phyloP scores from a whole-genome alignment of 2,113 vertebrate genomes.

The Vombatus ursinus region DNA sequence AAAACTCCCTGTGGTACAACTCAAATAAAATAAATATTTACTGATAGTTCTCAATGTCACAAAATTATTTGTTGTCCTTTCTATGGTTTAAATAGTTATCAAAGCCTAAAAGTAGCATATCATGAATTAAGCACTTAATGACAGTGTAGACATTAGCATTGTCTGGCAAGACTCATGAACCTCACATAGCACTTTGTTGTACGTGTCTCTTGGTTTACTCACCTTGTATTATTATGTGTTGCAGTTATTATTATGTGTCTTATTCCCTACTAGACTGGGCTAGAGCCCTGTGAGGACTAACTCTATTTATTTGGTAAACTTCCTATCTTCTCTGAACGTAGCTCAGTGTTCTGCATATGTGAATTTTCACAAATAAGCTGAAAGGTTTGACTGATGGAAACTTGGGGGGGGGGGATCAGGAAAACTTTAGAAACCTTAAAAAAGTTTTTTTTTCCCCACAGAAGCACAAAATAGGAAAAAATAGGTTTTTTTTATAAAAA shows the following conservation, averaged over 20 bases:
- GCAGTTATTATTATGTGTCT: neutral
- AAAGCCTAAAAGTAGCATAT: neutral
- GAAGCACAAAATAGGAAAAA: neutral
- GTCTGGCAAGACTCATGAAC: neutral
- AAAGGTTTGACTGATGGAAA: neutral
- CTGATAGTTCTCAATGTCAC: constrained; percentile 38
- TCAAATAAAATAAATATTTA: constrained; percentile 15
- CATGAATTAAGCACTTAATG: neutral
- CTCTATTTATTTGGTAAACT: neutral
- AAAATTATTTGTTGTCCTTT: neutral
- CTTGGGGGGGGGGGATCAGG: neutral
- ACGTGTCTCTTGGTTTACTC: neutral
- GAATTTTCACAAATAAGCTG: neutral
- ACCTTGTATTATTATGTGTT: neutral
- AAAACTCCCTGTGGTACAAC: constrained; percentile 47
- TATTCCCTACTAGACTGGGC: neutral
- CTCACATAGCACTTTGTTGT: neutral
- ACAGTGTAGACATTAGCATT: neutral
- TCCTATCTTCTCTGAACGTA: neutral
- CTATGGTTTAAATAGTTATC: neutral
- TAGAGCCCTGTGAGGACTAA: neutral
- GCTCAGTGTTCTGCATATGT: neutral
- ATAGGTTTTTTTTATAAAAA: neutral
- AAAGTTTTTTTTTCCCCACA: neutral
- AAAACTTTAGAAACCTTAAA: neutral